phyloP scores from a whole-genome alignment of 2,113 vertebrate species.

The Sinocyclocheilus anophthalmus region DNA sequence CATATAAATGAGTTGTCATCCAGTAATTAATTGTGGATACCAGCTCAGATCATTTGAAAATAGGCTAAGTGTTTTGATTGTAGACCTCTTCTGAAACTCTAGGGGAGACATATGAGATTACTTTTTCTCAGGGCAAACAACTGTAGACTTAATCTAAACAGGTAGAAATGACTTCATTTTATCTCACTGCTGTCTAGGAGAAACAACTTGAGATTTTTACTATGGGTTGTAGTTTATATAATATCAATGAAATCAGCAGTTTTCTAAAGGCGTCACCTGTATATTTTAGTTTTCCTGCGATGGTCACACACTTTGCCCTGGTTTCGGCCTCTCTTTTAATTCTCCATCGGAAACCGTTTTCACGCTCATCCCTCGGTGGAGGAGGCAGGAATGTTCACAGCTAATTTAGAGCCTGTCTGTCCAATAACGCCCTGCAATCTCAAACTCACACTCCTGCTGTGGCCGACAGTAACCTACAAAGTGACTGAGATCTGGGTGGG shows the following conservation, averaged over 20 bases:
- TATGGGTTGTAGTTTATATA: not conserved
- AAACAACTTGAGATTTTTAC: not conserved
- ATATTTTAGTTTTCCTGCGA: not conserved
- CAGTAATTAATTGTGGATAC: not conserved
- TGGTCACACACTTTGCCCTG: not conserved
- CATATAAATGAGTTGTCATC: not conserved
- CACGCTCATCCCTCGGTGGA: not conserved
- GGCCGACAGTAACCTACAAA: not conserved
- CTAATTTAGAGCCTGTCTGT: not conserved
- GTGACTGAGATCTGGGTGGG: no score
- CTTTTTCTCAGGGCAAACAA: not conserved
- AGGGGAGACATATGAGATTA: not conserved
- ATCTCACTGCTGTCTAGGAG: not conserved
- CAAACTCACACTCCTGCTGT: not conserved
- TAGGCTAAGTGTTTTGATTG: no score
- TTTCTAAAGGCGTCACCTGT: not conserved
- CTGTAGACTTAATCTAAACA: not conserved
- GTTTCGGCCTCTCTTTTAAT: not conserved
- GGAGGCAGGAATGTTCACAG: conserved; percentile 6
- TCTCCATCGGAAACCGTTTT: not conserved
- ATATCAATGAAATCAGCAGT: not conserved
- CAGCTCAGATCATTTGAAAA: no score
- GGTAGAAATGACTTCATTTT: not conserved
- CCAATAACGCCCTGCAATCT: not conserved
- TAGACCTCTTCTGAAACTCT: not conserved